Evolutionary conservation across 2,888 invertebrate genomes (phyloP).

Genomic region (Deladenus siricidicola): DNA sequence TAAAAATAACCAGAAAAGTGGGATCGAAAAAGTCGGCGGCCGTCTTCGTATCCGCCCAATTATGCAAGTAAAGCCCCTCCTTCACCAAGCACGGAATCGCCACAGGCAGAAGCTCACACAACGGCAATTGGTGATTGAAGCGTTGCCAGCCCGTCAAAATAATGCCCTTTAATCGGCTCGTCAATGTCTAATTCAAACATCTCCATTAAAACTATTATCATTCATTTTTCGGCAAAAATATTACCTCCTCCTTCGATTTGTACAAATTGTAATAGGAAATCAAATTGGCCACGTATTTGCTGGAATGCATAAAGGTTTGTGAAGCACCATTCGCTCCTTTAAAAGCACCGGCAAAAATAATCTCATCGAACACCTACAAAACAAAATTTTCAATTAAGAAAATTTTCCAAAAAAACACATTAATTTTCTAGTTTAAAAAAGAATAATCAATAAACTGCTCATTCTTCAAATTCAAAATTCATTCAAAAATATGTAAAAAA

Average conservation of each 20-base stretch:
- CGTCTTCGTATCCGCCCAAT: conserved; percentile 1
- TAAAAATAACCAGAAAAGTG: neutral
- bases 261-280: conserved; percentile 63
- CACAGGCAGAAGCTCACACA: conserved; percentile 58
- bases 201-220: no score
- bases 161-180: conserved; percentile 33
- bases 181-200: no score
- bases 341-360: conserved; percentile 77
- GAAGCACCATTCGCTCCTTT: conserved; percentile 73
- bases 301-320: conserved; percentile 65
- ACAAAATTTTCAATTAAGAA: no score
- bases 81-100: conserved; percentile 46
- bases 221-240: neutral
- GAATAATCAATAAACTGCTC: no score
- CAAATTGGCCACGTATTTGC: conserved; percentile 67
- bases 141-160: conserved; percentile 53
- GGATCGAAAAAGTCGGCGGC: neutral
- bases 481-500: no score
- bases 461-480: no score
- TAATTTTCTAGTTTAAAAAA: no score
- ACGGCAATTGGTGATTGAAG: conserved; percentile 56
- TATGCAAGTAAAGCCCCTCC: conserved; percentile 34
- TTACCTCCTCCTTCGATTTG: conserved; percentile 4
- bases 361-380: conserved; percentile 61
- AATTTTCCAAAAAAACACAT: no score